Conservation (phyloP, 2,113 vertebrate species). For the Tursiops truncatus region DNA sequence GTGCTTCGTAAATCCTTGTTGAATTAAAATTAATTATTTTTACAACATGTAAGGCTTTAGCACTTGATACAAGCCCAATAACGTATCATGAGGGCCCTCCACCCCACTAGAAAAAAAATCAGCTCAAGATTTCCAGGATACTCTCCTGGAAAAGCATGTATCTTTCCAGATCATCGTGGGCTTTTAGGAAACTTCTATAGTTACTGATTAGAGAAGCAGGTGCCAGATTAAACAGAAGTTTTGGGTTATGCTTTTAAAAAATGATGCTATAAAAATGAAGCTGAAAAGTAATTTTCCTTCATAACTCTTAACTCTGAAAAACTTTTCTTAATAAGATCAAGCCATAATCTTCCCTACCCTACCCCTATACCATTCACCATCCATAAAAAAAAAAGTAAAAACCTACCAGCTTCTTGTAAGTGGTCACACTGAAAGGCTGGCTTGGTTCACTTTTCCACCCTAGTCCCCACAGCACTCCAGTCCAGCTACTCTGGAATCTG, state of each 20-base stretch:
- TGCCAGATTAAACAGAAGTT: not conserved
- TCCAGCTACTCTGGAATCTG: not conserved
- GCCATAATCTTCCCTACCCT: not conserved
- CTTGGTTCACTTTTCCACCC: constrained; percentile 21
- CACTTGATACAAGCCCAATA: not conserved
- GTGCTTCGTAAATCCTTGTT: not conserved
- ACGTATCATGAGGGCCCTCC: not conserved
- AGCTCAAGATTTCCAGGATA: constrained; percentile 40
- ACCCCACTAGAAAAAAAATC: not conserved
- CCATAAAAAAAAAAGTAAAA: not conserved
- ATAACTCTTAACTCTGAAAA: constrained; percentile 7
- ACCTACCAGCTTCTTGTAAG: not conserved
- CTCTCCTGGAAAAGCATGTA: constrained; percentile 44
- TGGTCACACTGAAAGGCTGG: not conserved
- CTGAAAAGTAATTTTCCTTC: constrained; percentile 43
- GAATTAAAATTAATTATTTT: constrained; percentile 28
- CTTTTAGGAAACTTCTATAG: constrained; percentile 41
- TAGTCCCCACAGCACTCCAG: not conserved
- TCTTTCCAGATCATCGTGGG: constrained; percentile 30
- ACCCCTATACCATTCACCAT: not conserved
- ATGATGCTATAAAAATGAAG: not conserved
- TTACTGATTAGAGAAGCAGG: constrained; percentile 55
- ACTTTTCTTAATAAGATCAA: not conserved
- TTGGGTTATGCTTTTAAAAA: not conserved
- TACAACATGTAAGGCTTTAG: not conserved